A percentile compares a stretch with the other conserved stretches of the same genome.
Conservation (phyloP, 2,113 vertebrate genomes). For the Syngnathus scovelli region DNA sequence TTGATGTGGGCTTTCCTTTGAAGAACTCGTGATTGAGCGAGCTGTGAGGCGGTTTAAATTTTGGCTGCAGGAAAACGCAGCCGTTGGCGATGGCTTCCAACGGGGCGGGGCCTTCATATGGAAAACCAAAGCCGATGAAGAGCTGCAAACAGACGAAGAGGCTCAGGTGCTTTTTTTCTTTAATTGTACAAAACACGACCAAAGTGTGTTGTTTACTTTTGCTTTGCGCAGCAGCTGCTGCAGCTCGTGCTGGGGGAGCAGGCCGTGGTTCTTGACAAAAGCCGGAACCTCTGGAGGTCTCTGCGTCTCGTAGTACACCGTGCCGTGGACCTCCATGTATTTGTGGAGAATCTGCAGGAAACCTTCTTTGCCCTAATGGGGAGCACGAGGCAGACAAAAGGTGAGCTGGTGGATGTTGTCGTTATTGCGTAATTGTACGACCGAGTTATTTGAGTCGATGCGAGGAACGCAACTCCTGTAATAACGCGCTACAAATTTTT, state of each 20-base stretch:
- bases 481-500: too few relatives aligned
- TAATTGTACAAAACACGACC: not conserved
- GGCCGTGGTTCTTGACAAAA: slow-evolving; percentile 94
- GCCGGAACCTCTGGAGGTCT: slow-evolving; percentile 89
- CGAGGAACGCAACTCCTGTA: too few relatives aligned
- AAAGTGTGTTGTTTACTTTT: slow-evolving; percentile 66
- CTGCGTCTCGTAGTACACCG: slow-evolving; percentile 93
- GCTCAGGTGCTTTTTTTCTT: too few relatives aligned
- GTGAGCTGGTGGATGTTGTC: not conserved
- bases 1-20: slow-evolving; percentile 90
- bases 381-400: not conserved
- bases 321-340: slow-evolving; percentile 97
- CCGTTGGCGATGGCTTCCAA: slow-evolving; percentile 96
- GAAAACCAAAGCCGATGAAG: slow-evolving; percentile 96
- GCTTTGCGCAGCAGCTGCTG: slow-evolving; percentile 93
- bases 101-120: slow-evolving; percentile 94
- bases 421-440: not conserved
- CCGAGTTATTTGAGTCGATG: not conserved
- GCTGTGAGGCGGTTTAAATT: slow-evolving; percentile 87
- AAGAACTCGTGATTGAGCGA: slow-evolving; percentile 98
- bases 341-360: slow-evolving; percentile 87
- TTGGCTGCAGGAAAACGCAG: slow-evolving; percentile 90
- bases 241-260: slow-evolving; percentile 90
- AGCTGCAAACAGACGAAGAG: slow-evolving; percentile 68
- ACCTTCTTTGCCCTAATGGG: slow-evolving; percentile 85